phyloP scores from a whole-genome alignment of 2,113 vertebrate species.

The Megaceryle maxima region DNA sequence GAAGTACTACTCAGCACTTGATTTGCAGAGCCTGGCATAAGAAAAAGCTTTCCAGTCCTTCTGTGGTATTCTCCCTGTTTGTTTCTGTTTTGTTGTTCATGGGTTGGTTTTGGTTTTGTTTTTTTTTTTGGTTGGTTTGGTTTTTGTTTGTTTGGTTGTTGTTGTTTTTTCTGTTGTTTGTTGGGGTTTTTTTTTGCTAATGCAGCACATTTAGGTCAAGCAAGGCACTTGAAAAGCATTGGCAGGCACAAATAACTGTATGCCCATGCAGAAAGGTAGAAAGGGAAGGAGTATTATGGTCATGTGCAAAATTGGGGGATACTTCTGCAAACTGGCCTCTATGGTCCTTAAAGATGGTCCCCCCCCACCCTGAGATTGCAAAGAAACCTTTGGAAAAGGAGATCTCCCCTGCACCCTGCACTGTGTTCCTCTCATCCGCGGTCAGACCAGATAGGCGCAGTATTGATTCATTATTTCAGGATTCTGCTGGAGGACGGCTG shows the following conservation, averaged over 20 bases:
- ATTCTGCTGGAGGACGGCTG: neutral
- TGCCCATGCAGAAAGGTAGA: neutral
- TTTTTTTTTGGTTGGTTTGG: no score
- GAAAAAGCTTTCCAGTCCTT: neutral
- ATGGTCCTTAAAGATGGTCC: neutral
- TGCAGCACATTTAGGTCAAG: neutral
- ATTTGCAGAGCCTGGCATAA: neutral
- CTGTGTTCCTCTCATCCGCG: neutral
- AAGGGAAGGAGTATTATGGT: neutral
- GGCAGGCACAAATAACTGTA: neutral
- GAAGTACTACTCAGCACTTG: neutral
- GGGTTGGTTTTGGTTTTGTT: no score
- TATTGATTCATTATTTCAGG: conserved; percentile 65
- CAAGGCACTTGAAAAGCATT: neutral
- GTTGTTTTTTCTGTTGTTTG: neutral
- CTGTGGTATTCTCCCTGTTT: rapidly evolving
- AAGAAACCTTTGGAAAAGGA: neutral
- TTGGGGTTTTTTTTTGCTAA: neutral
- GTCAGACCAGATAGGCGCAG: conserved; percentile 35
- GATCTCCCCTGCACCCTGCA: neutral
- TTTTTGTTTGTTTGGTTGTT: no score
- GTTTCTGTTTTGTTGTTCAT: neutral
- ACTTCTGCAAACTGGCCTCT: neutral
- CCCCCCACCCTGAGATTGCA: neutral
- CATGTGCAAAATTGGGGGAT: neutral